Evolutionary conservation across 2,888 invertebrate genomes (phyloP), one percentile per base, ranked within the genome.

Genomic region (Clusia tigrina): DNA sequence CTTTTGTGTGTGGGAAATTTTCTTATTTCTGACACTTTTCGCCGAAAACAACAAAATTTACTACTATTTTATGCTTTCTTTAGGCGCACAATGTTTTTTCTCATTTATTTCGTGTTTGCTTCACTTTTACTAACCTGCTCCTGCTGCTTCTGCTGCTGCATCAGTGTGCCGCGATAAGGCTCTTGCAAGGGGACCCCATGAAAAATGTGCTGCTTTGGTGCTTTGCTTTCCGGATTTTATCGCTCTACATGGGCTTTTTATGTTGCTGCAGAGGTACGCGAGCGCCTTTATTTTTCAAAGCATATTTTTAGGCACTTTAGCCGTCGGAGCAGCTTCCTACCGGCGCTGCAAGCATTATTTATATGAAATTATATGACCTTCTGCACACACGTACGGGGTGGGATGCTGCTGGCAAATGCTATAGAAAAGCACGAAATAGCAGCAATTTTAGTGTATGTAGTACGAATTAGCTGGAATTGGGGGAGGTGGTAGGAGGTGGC

Each of bases 191-290:
- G n/a, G 42, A n/a, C 42, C 9, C n/a, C 32, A 52, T 37, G 18
- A 51, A 51, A 58, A 58, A 52, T 58, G 51, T 58, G 51, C 58
- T 51, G 1, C 42, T 42, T 15, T 42, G n/a, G n/a, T n/a, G n/a
- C n/a, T n/a, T n/a, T n/a, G 52, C 38, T 38, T 23, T 2, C 18
- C 15, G 20, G 22, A 52, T 12, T 58, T 51, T 58, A 32, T 26
- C 24, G 22, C 46, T 20, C 52, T 2, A 23, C 58, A 26, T 20
- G 42, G 42, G 42, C n/a, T 42, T 10, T 17, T 6, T 42, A 42
- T n/a, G n/a, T 42, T 42, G 10, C 12, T 42, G 32, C 32, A 32
- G 5, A 32, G 32, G 32, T 9, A 32, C 5, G 32, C 32, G 5
- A 32, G 5, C 5, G 32, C 42, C 3, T 42, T 6, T 42, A 42